A percentile compares a stretch with the other conserved stretches of the same genome.
Evolutionary conservation across 2,113 vertebrate genomes (phyloP).

Genomic region (Tretioscincus oriximinensis): DNA sequence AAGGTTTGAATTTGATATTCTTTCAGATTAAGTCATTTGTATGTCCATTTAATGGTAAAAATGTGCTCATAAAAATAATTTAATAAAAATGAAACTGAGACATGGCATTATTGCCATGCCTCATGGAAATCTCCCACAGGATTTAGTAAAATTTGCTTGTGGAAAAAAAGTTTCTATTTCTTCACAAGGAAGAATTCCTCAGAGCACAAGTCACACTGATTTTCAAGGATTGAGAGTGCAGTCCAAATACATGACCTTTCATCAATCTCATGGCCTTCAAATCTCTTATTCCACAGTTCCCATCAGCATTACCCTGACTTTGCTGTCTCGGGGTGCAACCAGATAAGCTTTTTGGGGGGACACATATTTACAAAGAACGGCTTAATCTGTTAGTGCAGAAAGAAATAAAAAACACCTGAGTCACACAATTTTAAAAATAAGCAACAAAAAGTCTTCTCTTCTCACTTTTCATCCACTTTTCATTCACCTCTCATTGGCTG

Average conservation of each 20-base stretch:
- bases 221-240: background rate
- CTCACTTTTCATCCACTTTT: no score
- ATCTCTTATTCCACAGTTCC: no score
- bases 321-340: no score
- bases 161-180: background rate
- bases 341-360: no score
- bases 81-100: constrained; percentile 29
- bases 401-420: no score
- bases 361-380: no score
- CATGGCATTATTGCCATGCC: constrained; percentile 5
- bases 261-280: no score
- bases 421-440: no score
- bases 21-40: constrained; percentile 43
- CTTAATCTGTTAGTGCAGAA: no score
- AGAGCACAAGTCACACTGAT: background rate
- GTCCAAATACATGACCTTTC: background rate
- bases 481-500: no score
- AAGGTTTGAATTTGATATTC: constrained; percentile 34
- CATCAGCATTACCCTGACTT: no score
- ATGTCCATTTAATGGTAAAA: constrained; percentile 36
- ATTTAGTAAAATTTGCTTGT: constrained; percentile 15
- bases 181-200: constrained; percentile 7
- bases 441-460: no score
- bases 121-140: background rate
- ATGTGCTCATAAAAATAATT: constrained; percentile 24